Evolutionary conservation across 2,888 invertebrate species (phyloP).

Genomic region (Lymantria dispar): DNA sequence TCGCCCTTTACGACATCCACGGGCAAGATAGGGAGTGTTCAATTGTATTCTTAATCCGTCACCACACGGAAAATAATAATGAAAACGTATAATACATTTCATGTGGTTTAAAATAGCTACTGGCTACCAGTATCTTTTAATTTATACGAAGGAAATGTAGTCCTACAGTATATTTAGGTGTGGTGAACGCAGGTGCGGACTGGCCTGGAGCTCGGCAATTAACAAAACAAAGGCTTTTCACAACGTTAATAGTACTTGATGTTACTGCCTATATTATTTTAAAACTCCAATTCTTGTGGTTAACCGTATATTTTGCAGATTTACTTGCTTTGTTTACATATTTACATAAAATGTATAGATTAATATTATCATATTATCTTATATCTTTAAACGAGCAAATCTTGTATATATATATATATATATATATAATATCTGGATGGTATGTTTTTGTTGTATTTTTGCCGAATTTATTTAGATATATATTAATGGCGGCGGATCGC

Average conservation of each 20-base stretch:
- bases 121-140: conserved; percentile 63
- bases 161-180: conserved; percentile 62
- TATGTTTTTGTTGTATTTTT: too few species aligned
- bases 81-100: conserved; percentile 44
- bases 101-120: conserved; percentile 45
- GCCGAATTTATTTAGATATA: too few species aligned
- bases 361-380: too few species aligned
- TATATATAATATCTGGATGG: too few species aligned
- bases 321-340: conserved; percentile 6
- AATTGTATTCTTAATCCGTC: too few species aligned
- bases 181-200: conserved; percentile 65
- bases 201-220: conserved; percentile 63
- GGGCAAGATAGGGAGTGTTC: too few species aligned
- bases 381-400: too few species aligned
- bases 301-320: conserved; percentile 31
- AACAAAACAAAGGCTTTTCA: conserved; percentile 72
- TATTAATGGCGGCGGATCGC: too few species aligned
- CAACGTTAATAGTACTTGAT: conserved; percentile 63
- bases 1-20: too few species aligned
- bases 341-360: too few species aligned
- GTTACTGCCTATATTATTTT: conserved; percentile 60
- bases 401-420: too few species aligned
- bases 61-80: too few species aligned
- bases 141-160: conserved; percentile 65
- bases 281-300: conserved; percentile 46